These are phyloP conservation scores for Heliopora coerulea DNA, from an alignment of 92 coral and sea anemone genomes.

Conservation along the genomic window DNA sequence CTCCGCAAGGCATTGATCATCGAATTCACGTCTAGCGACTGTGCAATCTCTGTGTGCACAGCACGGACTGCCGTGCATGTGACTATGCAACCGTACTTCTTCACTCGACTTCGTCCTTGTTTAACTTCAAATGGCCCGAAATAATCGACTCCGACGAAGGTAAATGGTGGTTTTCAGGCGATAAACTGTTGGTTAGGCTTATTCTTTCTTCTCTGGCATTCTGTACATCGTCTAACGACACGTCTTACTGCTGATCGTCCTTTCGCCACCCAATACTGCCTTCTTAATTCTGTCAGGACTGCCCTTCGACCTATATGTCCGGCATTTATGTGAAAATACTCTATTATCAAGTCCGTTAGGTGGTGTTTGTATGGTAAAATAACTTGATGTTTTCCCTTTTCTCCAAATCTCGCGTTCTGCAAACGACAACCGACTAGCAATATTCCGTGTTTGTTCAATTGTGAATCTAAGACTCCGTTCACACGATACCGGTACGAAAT, in stretches of 20 bases:
- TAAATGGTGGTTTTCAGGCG: conserved; percentile 19
- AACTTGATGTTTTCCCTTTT: conserved; percentile 43
- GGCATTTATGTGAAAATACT: background rate
- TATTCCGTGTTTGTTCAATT: background rate
- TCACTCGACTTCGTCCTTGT: conserved; percentile 1
- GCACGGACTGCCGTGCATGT: conserved; percentile 13
- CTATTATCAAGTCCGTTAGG: conserved; percentile 44
- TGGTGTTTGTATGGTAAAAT: conserved; percentile 57
- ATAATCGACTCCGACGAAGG: conserved; percentile 28
- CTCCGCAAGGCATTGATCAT: conserved; percentile 30
- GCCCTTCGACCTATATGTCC: conserved; percentile 32
- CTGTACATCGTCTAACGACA: conserved; percentile 4
- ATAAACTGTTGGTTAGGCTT: conserved; percentile 10
- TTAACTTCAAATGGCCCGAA: conserved; percentile 32
- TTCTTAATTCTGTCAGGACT: conserved; percentile 10
- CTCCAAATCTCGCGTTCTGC: conserved; percentile 44
- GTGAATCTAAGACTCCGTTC: too few relatives aligned
- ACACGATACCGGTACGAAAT: too few relatives aligned
- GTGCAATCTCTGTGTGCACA: conserved; percentile 20
- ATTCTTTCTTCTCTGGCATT: conserved; percentile 15
- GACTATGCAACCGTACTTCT: conserved; percentile 16
- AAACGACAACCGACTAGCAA: background rate
- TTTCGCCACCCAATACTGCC: conserved; percentile 24
- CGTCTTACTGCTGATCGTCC: conserved; percentile 37
- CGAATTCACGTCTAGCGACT: conserved; percentile 16